Evolutionary conservation across 2,888 invertebrate species (phyloP), one percentile per base, ranked within the genome.

Genomic region (Lasioglossum lativentre): DNA sequence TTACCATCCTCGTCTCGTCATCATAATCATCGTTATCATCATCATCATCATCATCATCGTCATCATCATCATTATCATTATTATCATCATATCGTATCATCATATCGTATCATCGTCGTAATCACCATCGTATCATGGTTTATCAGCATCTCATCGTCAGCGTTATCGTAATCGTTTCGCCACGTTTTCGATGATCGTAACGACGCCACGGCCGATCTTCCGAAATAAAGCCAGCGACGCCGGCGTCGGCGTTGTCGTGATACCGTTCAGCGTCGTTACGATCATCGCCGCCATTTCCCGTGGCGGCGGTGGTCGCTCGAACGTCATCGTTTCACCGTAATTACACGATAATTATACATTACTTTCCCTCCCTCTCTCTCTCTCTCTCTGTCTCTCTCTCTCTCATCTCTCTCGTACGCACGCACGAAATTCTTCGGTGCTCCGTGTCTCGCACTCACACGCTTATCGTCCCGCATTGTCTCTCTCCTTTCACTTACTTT

Each of bases 271-370:
- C 84, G 82, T 86, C 89, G 79, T 81, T 89, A 86, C 75, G 86
- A 89, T 86, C 91, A 90, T 90, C 86, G 85, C 85, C 90, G 89
- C 88, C 76, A 68, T 78, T 70, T 6, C 78, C 40, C 77, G 34
- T 19, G 76, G 89, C 90, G 89, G 80, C 81, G 34, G 75, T 74
- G 78, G 83, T 78, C 77, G 38, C 70, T 56, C 14, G 72, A 86
- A 82, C 90, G 90, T 91, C 87, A 85, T 86, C 89, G 90, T 88
- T 90, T 88, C 88, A 83, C 85, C 90, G 86, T 93, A 93, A 93
- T 94, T 94, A 94, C 93, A 93, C 93, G 94, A 93, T 94, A 94
- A 94, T 94, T 92, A 94, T 94, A 94, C 93, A 93, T 92, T 93
- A 92, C 81, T 86, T 70, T 56, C 76, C 42, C 45, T 66, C 45